phyloP scores from a whole-genome alignment of 2,888 invertebrate genomes.

The Vesta saturnalis region DNA sequence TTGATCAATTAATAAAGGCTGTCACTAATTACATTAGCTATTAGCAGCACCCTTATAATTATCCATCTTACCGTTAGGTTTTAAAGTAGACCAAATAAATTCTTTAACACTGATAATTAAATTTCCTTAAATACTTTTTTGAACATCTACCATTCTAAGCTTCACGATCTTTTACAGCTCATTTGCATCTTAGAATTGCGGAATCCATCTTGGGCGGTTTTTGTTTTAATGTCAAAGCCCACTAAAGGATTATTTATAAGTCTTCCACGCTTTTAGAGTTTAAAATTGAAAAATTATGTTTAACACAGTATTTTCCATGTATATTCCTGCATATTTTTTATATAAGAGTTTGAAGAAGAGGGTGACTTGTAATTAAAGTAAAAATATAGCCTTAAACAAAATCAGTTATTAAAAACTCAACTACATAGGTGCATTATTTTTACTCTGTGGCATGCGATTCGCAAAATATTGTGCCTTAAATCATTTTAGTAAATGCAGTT shows the following conservation, averaged over 20 bases:
- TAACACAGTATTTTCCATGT: background rate
- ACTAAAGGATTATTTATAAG: constrained; percentile 54
- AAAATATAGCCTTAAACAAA: constrained; percentile 37
- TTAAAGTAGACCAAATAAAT: constrained; percentile 49
- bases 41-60: constrained; percentile 58
- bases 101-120: constrained; percentile 53
- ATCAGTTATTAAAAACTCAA: background rate
- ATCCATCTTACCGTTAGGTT: constrained; percentile 56
- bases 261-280: constrained; percentile 18
- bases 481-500: constrained; percentile 36
- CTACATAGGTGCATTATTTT: background rate
- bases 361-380: constrained; percentile 43
- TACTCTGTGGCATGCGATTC: no score
- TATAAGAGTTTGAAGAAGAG: background rate
- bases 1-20: constrained; percentile 58
- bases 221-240: constrained; percentile 56
- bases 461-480: constrained; percentile 45
- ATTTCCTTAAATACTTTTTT: constrained; percentile 48
- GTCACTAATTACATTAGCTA: constrained; percentile 59
- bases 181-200: constrained; percentile 62
- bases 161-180: constrained; percentile 61
- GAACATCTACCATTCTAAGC: constrained; percentile 52
- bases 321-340: background rate
- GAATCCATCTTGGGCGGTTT: constrained; percentile 58
- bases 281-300: constrained; percentile 20